These are phyloP conservation scores for Discoglossus pictus DNA, from an alignment of 2,797 vertebrate genomes.

Conservation along the genomic window DNA sequence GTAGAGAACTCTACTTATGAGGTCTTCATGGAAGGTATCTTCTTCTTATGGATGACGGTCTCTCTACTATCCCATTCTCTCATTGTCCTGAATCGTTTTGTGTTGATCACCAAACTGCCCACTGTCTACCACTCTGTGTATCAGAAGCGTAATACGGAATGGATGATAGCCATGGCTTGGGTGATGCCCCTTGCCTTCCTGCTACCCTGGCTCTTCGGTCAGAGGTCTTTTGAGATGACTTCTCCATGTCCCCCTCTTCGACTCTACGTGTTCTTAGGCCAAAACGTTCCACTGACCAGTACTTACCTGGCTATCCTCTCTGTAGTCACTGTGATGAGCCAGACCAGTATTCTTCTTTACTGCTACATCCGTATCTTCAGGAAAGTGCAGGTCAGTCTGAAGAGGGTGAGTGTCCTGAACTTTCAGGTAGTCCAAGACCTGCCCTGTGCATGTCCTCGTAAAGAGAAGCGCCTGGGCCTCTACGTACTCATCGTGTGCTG, in stretches of 20 bases:
- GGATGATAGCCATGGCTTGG: slow-evolving; percentile 82
- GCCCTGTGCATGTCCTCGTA: slow-evolving; percentile 70
- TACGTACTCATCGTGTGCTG: slow-evolving; percentile 80
- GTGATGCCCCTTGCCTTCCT: slow-evolving; percentile 73
- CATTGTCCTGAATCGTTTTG: slow-evolving; percentile 82
- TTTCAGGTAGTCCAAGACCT: slow-evolving; percentile 84
- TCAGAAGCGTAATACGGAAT: slow-evolving; percentile 75
- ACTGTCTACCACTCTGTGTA: slow-evolving; percentile 82
- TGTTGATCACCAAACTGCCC: slow-evolving; percentile 82
- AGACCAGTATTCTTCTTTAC: slow-evolving; percentile 76
- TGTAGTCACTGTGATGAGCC: slow-evolving; percentile 73
- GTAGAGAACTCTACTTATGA: slow-evolving; percentile 55
- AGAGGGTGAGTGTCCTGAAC: slow-evolving; percentile 83
- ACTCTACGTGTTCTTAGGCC: slow-evolving; percentile 54
- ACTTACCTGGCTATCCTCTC: slow-evolving; percentile 70
- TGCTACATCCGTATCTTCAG: slow-evolving; percentile 84
- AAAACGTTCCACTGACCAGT: slow-evolving; percentile 46
- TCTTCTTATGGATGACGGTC: slow-evolving; percentile 79
- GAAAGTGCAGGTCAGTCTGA: slow-evolving; percentile 79
- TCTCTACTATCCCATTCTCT: slow-evolving; percentile 83
- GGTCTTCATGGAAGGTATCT: slow-evolving; percentile 69
- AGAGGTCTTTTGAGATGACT: slow-evolving; percentile 49
- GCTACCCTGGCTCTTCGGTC: slow-evolving; percentile 70
- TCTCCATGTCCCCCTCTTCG: slow-evolving; percentile 37
- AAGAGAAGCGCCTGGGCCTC: slow-evolving; percentile 75